These are phyloP conservation scores for Myanophis thanlyinensis DNA, from an alignment of 2,113 vertebrate species.

Conservation along the genomic window DNA sequence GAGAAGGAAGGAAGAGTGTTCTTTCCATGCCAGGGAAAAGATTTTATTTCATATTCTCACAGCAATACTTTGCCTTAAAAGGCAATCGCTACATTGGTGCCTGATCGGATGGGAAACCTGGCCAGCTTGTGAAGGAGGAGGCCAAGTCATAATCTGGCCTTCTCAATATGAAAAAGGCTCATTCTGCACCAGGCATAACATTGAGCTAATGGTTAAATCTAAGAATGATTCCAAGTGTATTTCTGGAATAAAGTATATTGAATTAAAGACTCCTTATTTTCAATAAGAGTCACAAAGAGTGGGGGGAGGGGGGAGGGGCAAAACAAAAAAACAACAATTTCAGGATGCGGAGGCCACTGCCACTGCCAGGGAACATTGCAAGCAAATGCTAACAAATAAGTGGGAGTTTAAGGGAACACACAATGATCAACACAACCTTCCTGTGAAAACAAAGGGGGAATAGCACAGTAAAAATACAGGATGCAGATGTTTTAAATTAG, in stretches of 20 bases:
- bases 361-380: background rate
- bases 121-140: constrained; percentile 59
- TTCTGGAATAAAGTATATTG: constrained; percentile 16
- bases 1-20: constrained; percentile 67
- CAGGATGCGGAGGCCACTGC: background rate
- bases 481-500: background rate
- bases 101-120: constrained; percentile 51
- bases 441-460: background rate
- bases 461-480: background rate
- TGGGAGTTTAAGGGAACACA: background rate
- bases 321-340: background rate
- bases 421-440: background rate
- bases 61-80: constrained; percentile 72
- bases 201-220: constrained; percentile 16
- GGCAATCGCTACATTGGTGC: constrained; percentile 59
- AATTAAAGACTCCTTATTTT: background rate
- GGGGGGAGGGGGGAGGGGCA: too few relatives aligned
- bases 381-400: background rate
- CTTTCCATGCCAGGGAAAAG: constrained; percentile 64
- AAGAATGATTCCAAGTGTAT: background rate
- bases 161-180: constrained; percentile 12
- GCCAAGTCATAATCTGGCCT: constrained; percentile 51
- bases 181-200: background rate
- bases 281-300: background rate
- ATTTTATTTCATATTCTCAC: constrained; percentile 63